These are phyloP conservation scores for Eudyptes chrysolophus DNA, from an alignment of 2,113 vertebrate genomes.

Conservation along the genomic window DNA sequence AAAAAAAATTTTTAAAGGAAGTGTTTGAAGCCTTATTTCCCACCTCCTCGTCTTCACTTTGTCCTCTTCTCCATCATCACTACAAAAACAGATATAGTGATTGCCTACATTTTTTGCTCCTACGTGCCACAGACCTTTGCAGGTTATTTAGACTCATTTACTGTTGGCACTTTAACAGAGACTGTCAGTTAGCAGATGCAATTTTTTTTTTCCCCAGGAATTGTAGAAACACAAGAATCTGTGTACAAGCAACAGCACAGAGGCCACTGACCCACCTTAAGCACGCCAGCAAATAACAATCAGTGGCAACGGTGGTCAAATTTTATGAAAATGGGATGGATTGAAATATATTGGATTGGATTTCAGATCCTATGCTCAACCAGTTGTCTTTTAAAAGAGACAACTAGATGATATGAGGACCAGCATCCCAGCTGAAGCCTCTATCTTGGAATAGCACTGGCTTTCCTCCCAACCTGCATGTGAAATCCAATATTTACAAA, in stretches of 20 bases:
- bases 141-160: background rate
- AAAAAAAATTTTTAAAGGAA: background rate
- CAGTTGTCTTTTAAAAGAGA: background rate
- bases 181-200: background rate
- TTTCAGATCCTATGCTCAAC: background rate
- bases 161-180: background rate
- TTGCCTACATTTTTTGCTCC: background rate
- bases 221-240: background rate
- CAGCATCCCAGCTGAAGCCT: background rate
- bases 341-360: background rate
- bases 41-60: background rate
- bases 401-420: rapidly evolving
- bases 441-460: background rate
- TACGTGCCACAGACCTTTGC: background rate
- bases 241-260: background rate
- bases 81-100: background rate
- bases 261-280: background rate
- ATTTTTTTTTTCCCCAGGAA: background rate
- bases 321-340: background rate
- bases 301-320: background rate
- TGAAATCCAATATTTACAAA: background rate
- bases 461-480: background rate
- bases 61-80: background rate
- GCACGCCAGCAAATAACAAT: background rate
- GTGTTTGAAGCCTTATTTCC: background rate